These are phyloP conservation scores for Laterallus jamaicensis DNA, from an alignment of 2,113 vertebrate genomes.

Conservation along the genomic window DNA sequence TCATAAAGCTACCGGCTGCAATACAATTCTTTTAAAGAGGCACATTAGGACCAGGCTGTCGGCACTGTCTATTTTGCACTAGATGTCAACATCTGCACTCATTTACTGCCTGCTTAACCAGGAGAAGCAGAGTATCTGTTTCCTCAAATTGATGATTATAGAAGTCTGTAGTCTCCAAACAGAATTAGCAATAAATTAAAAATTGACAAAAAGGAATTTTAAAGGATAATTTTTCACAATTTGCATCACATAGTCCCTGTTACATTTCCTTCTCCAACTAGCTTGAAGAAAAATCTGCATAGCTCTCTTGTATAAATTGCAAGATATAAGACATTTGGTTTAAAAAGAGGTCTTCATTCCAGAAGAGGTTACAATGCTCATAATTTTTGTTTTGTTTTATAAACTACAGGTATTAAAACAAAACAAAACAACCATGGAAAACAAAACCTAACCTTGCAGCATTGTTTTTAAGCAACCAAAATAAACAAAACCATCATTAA, in stretches of 20 bases:
- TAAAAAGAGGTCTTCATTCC: not conserved
- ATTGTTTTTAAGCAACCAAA: not conserved
- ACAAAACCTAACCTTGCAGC: not conserved
- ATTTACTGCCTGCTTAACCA: not conserved
- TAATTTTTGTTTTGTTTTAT: not conserved
- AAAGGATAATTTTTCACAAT: not conserved
- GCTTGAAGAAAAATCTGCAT: not conserved
- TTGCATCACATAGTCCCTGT: not conserved
- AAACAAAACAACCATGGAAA: not conserved
- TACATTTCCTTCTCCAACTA: not conserved
- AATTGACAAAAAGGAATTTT: not conserved
- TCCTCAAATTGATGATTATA: not conserved
- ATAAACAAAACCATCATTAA: not conserved
- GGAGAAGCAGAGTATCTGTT: not conserved
- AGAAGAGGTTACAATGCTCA: not conserved
- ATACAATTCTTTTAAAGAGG: not conserved
- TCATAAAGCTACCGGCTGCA: not conserved
- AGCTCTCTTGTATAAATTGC: not conserved
- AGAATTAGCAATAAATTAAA: not conserved
- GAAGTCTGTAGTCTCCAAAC: not conserved
- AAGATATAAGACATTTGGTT: not conserved
- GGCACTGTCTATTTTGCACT: not conserved
- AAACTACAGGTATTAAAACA: not conserved
- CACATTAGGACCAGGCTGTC: not conserved
- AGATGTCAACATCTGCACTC: not conserved